Base-by-base conservation (phyloP, 2,888 invertebrate genomes). In the Xylophagus ater region DNA sequence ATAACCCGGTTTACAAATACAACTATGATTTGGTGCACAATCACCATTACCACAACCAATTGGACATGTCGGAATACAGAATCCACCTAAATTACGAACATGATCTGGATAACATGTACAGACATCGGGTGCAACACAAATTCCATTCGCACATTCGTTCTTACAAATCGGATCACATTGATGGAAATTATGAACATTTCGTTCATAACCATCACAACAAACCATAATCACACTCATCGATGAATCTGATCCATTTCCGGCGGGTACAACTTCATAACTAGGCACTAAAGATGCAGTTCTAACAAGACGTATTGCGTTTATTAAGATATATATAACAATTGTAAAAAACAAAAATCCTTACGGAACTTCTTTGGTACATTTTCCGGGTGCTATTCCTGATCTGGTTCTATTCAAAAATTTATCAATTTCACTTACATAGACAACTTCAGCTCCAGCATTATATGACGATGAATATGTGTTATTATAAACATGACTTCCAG, bases 191-290 rank as follows among this genome's bases (percentile, higher is more conserved):
- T 71, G 71, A 5, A 68, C 64, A 56, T 78, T 75, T 9, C 74
- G 71, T 43, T 69, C 66, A 60, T 77, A 84, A 12, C 83, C 84
- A 1, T 73, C 70, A 54, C 85, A 85, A 55, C 85, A 85, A 17
- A 76, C 69, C 45, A 76, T 68, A 49, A 81, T 74, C 43, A 71
- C 72, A 53, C 78, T 80, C 51, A 74, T 68, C 15, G 74, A 71
- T 5, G 76, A 62, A 2, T 70, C 66, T 1, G 79, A 60, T 19
- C 62, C 64, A 44, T 63, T 63, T 31, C 63, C 60, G 13, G 43
- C 49, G 2, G 55, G 54, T 2, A 54, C 44, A 1, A 44, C 44
- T 0, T 49, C 47, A n/a, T 52, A 37, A 39, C 52, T 45, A 46
- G 52, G 49, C 10, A 60, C 45, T 13, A 64, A 47, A 0, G 62